Percentiles rank a stretch among this genome's conserved stretches.
phyloP scores from a whole-genome alignment of 2,888 invertebrate species.

The Syrphus vitripennis region DNA sequence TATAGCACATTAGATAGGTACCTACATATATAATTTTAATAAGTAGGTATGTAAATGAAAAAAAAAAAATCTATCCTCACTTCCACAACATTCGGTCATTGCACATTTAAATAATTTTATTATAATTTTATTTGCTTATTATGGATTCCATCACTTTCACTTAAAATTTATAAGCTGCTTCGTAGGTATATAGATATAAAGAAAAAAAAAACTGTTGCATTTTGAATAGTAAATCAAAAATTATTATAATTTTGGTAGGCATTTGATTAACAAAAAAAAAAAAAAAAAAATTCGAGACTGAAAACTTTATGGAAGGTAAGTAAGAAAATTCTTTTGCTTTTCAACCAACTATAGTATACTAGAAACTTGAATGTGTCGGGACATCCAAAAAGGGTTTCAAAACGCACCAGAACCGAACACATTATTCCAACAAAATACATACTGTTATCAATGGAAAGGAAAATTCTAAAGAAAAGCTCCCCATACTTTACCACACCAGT shows the following conservation, averaged over 20 bases:
- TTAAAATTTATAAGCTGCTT: constrained; percentile 26
- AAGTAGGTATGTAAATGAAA: neutral
- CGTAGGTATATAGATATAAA: neutral
- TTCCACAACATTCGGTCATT: neutral
- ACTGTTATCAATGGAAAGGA: constrained; percentile 24
- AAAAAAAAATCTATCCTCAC: neutral
- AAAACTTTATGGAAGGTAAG: neutral
- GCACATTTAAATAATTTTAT: constrained; percentile 46
- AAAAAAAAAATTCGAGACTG: neutral
- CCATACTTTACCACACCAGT: constrained; percentile 6
- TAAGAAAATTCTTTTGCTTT: neutral
- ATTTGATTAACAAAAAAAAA: neutral
- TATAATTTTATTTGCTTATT: constrained; percentile 11
- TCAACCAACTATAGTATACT: neutral
- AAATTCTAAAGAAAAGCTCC: constrained; percentile 39
- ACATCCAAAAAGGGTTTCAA: constrained; percentile 16
- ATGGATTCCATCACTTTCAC: constrained; percentile 63
- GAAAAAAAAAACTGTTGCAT: constrained; percentile 37
- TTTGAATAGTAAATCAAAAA: constrained; percentile 19
- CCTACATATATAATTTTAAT: neutral
- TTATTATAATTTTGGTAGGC: neutral
- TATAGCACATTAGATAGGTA: neutral
- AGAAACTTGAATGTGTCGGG: constrained; percentile 5
- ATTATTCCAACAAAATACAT: constrained; percentile 8
- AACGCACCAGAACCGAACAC: constrained; percentile 26